Conservation (phyloP, 2,797 vertebrate species). For the Anguilla pacifica region DNA sequence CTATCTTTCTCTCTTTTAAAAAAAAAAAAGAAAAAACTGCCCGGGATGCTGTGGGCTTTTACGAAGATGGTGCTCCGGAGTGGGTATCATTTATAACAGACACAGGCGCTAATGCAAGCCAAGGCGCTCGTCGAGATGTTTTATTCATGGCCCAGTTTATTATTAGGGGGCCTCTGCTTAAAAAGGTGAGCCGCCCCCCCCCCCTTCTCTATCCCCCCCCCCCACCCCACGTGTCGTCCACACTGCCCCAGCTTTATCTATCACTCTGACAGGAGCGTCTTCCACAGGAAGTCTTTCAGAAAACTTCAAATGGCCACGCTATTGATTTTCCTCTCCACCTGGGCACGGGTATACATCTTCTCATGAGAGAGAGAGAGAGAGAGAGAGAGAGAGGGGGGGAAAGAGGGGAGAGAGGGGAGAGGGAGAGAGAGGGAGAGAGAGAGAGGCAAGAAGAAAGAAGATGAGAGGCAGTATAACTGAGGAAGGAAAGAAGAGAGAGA, state of each 20-base stretch:
- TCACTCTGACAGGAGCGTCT: conserved; percentile 83
- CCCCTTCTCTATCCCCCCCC: conserved; percentile 69
- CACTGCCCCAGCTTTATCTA: conserved; percentile 70
- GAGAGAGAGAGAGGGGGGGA: conserved; percentile 44
- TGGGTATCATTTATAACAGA: conserved; percentile 82
- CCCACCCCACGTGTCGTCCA: conserved; percentile 48
- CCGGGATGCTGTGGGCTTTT: conserved; percentile 78
- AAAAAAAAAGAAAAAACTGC: conserved; percentile 59
- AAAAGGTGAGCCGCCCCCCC: conserved; percentile 79
- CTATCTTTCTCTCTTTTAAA: conserved; percentile 69
- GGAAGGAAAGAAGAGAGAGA: too few relatives aligned
- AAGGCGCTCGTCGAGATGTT: conserved; percentile 76
- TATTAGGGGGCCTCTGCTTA: conserved; percentile 82
- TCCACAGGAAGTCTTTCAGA: conserved; percentile 84
- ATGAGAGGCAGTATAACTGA: too few relatives aligned
- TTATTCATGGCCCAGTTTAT: conserved; percentile 84
- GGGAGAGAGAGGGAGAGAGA: neutral
- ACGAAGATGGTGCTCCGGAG: conserved; percentile 77
- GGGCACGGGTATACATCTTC: conserved; percentile 76
- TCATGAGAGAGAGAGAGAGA: conserved; percentile 51
- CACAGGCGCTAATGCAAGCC: conserved; percentile 74
- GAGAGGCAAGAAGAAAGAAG: neutral
- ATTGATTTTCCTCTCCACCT: conserved; percentile 78
- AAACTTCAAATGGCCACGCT: conserved; percentile 82
- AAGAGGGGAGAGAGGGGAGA: neutral